Evolutionary conservation across 2,888 invertebrate species (phyloP).

Genomic region (Aproaerema taeniolella): DNA sequence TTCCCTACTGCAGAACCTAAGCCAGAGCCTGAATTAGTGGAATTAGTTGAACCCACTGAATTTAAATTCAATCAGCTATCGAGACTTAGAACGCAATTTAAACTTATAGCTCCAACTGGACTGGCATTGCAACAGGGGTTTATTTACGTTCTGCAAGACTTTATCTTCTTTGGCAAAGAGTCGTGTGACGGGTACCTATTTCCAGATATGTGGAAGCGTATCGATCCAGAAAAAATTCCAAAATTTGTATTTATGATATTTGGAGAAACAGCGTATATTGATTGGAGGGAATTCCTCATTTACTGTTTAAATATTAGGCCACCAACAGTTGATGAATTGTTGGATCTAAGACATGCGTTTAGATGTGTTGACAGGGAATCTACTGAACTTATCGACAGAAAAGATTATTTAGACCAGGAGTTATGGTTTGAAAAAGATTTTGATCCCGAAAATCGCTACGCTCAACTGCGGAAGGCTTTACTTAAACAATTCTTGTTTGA

Average conservation of each 20-base stretch:
- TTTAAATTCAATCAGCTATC: slow-evolving; percentile 57
- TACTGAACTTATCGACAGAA: slow-evolving; percentile 49
- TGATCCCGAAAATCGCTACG: slow-evolving; percentile 34
- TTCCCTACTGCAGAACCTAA: slow-evolving; percentile 34
- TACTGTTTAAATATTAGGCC: slow-evolving; percentile 74
- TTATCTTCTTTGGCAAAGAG: slow-evolving; percentile 65
- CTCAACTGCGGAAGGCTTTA: slow-evolving; percentile 43
- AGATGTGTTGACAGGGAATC: slow-evolving; percentile 59
- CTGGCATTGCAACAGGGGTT: slow-evolving; percentile 62
- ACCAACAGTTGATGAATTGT: slow-evolving; percentile 73
- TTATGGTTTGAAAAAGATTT: slow-evolving; percentile 63
- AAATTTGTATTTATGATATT: slow-evolving; percentile 66
- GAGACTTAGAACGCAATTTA: slow-evolving; percentile 48
- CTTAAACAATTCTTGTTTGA: slow-evolving; percentile 77
- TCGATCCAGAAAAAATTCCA: slow-evolving; percentile 59
- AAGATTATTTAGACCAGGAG: slow-evolving; percentile 41
- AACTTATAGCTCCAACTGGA: slow-evolving; percentile 61
- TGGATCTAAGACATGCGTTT: slow-evolving; percentile 65
- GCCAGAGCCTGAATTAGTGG: slow-evolving; percentile 28
- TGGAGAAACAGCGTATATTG: slow-evolving; percentile 73
- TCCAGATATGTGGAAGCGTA: slow-evolving; percentile 53
- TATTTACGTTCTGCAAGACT: slow-evolving; percentile 71
- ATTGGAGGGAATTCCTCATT: slow-evolving; percentile 83
- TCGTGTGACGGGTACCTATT: slow-evolving; percentile 50
- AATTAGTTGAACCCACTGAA: slow-evolving; percentile 34